Base-by-base conservation (phyloP, 2,888 invertebrate species). In the Brachypterus glaber region DNA sequence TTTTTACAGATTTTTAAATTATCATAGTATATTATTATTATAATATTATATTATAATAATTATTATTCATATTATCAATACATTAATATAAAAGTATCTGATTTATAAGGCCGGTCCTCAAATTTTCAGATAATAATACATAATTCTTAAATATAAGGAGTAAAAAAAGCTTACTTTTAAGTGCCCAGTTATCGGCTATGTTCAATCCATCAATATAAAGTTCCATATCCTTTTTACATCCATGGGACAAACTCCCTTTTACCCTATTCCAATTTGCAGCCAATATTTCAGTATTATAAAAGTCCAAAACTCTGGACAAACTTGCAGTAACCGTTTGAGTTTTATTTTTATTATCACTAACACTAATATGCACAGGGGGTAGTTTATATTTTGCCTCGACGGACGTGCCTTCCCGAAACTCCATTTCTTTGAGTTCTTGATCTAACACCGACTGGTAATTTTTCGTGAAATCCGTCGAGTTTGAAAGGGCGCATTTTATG, bases 181-280 rank as follows among this genome's bases (percentile, higher is more conserved):
- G 69, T 4, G 82, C 82, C 82, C 82, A 82, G 7, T 74, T 66
- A 35, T 72, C 67, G 35, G 73, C 73, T 31, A 68, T 67, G 38
- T 60, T 57, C 21, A 82, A 63, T 2, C 76, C 77, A 8, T 68
- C 64, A 26, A 82, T 67, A 55, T 77, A 82, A 24, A 63, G 60
- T 50, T 74, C 71, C 64, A 81, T 62, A 46, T 80, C 73, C 17
- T 63, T 62, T 32, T 62, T 62, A 53, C 82, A 82, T 26, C 65
- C 61, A 1, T 67, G 64, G 2, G 63, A 58, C 40, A 80, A 59
- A 21, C 64, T 65, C 40, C 70, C 69, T 27, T 71, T 63, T 5
- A 55, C 50, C 15, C 64, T 60, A 1, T 50, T 48, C 77, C 78
- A 80, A 56, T 74, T 74, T n/a, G 56, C 59, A 44, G 71, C 67